phyloP scores from a whole-genome alignment of 2,113 vertebrate species.

The Toxotes jaculatrix region DNA sequence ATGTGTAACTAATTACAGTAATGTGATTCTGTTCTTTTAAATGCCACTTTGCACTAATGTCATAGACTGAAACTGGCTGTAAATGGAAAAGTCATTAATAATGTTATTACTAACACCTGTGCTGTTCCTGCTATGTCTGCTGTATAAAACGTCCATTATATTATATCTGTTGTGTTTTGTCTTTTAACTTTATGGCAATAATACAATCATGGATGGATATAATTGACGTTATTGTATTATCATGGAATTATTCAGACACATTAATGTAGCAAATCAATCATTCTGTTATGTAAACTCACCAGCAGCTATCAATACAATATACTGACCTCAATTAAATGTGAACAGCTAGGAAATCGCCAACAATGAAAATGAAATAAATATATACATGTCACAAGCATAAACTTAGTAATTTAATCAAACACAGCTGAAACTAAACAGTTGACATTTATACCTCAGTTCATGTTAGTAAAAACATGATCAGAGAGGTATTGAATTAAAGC shows the following conservation, averaged over 20 bases:
- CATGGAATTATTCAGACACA: neutral
- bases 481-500: too few species aligned
- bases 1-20: neutral
- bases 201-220: too few species aligned
- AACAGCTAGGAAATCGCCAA: neutral
- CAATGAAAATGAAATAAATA: neutral
- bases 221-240: too few species aligned
- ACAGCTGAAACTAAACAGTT: neutral
- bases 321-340: neutral
- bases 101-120: too few species aligned
- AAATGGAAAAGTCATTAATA: too few species aligned
- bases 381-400: neutral
- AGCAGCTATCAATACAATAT: neutral
- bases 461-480: neutral
- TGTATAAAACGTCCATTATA: neutral
- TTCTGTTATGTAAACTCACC: neutral
- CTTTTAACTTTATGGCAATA: too few species aligned
- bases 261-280: neutral
- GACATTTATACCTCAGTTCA: neutral
- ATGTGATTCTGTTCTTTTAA: constrained; percentile 3
- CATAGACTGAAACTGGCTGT: neutral
- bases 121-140: neutral
- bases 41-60: neutral
- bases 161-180: too few species aligned
- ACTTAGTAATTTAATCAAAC: neutral